These are phyloP conservation scores for Mus musculus DNA, from an alignment of 2,113 vertebrate genomes.

Conservation along the genomic window DNA sequence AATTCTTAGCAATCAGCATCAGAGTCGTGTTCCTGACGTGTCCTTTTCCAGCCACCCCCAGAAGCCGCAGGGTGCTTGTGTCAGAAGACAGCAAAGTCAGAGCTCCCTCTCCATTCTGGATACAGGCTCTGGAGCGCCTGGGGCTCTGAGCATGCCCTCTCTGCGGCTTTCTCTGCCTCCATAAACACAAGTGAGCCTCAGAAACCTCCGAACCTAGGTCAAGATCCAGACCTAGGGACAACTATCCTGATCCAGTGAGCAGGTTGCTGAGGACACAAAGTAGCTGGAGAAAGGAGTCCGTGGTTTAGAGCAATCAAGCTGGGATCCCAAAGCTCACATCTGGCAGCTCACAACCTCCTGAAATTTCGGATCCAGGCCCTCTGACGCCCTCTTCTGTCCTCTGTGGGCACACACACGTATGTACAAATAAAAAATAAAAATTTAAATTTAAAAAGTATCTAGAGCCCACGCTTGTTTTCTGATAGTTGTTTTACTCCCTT, in stretches of 20 bases:
- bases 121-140: background rate
- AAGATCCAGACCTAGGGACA: background rate
- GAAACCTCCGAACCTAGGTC: background rate
- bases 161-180: background rate
- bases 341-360: background rate
- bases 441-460: background rate
- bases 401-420: too few relatives aligned
- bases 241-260: background rate
- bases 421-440: background rate
- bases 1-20: slow-evolving; percentile 67
- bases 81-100: background rate
- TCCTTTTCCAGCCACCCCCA: background rate
- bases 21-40: slow-evolving; percentile 55
- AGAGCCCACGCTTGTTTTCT: background rate
- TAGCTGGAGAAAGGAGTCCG: background rate
- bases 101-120: slow-evolving; percentile 37
- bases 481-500: background rate
- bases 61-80: slow-evolving; percentile 8
- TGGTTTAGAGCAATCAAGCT: background rate
- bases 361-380: too few relatives aligned
- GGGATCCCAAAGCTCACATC: background rate
- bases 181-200: background rate
- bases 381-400: background rate
- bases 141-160: background rate
- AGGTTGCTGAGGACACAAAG: background rate